These are phyloP conservation scores for Adelosebastes latens DNA, from an alignment of 2,797 vertebrate species.

Conservation along the genomic window DNA sequence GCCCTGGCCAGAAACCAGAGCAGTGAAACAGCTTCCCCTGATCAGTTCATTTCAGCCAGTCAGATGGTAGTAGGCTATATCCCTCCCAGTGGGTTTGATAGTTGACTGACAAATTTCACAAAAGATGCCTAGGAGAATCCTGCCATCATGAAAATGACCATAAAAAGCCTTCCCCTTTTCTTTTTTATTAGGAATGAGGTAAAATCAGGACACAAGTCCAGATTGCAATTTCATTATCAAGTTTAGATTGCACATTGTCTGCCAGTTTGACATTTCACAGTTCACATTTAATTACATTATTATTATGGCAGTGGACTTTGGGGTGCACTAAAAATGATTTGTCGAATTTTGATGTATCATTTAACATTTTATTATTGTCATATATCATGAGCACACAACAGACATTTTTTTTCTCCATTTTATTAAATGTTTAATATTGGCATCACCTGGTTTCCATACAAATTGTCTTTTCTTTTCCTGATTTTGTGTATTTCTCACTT, in stretches of 20 bases:
- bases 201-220: not conserved
- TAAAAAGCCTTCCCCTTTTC: not conserved
- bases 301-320: not conserved
- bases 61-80: not conserved
- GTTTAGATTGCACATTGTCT: not conserved
- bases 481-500: not conserved
- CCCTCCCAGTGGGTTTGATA: not conserved
- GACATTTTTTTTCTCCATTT: not conserved
- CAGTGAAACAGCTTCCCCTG: not conserved
- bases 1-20: too few relatives aligned
- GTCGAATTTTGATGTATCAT: not conserved
- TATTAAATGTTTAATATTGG: not conserved
- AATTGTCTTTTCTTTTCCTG: not conserved
- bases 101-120: not conserved
- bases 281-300: not conserved
- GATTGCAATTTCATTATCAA: not conserved
- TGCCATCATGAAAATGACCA: not conserved
- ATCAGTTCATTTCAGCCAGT: not conserved
- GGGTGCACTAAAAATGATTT: not conserved
- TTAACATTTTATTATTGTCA: not conserved
- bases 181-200: not conserved
- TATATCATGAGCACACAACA: not conserved
- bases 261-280: not conserved
- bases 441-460: not conserved
- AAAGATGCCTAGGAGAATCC: not conserved